Percentiles rank a stretch among this genome's conserved stretches.
Conservation (phyloP, 2,888 invertebrate species). For the Sipha maydis region DNA sequence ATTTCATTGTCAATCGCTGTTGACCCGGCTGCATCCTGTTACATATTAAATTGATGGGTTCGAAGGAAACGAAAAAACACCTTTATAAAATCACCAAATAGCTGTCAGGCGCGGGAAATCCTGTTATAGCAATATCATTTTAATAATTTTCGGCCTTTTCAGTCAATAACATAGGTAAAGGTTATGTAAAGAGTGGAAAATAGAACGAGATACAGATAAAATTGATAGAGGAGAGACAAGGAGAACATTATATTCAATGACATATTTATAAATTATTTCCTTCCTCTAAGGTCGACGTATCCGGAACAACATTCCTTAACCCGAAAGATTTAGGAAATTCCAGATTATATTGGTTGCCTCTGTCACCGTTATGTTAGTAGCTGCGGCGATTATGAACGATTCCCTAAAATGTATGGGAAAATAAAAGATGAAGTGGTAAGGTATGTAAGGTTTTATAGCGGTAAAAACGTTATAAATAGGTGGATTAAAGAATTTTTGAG, state of each 20-base stretch:
- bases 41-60: background rate
- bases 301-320: constrained; percentile 19
- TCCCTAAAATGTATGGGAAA: background rate
- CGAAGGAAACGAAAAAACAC: constrained; percentile 16
- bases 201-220: background rate
- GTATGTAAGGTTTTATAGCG: background rate
- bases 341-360: background rate
- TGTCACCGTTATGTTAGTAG: background rate
- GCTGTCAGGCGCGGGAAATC: background rate
- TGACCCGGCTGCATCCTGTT: constrained; percentile 17
- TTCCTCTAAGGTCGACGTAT: constrained; percentile 7
- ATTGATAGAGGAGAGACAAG: background rate
- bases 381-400: background rate
- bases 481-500: background rate
- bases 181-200: background rate
- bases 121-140: background rate
- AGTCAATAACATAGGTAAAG: background rate
- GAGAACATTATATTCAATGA: background rate
- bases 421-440: background rate
- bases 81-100: constrained; percentile 35
- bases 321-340: background rate
- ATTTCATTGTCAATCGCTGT: constrained; percentile 42
- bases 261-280: constrained; percentile 14
- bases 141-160: constrained; percentile 21
- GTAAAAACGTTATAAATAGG: background rate